Conservation (phyloP, 2,113 vertebrate genomes). For the Channa argus region DNA sequence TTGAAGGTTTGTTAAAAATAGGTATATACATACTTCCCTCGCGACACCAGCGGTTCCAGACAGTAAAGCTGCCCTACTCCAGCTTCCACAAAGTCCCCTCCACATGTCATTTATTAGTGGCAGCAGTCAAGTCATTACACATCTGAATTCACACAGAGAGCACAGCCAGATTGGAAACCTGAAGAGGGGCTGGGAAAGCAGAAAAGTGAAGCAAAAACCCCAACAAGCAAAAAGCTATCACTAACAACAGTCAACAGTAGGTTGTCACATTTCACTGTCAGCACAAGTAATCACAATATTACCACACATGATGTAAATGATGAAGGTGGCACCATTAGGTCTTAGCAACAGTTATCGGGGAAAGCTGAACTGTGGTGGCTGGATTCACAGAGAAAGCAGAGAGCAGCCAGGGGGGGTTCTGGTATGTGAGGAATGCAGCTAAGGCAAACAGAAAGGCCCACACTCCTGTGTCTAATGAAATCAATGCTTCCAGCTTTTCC, state of each 20-base stretch:
- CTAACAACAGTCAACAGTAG: constrained; percentile 42
- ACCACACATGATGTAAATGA: neutral
- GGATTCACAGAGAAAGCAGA: constrained; percentile 45
- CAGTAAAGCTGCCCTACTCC: constrained; percentile 13
- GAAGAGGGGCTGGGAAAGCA: constrained; percentile 43
- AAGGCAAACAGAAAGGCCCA: constrained; percentile 83
- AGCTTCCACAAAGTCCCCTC: constrained; percentile 51
- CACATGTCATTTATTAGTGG: constrained; percentile 74
- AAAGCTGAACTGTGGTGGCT: constrained; percentile 27
- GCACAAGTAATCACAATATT: neutral
- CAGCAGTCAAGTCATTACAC: constrained; percentile 79
- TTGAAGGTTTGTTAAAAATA: constrained; percentile 13
- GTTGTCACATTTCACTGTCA: constrained; percentile 16
- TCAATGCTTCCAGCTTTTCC: constrained; percentile 76
- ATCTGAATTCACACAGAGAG: constrained; percentile 67
- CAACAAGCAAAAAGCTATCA: constrained; percentile 28
- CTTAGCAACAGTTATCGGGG: constrained; percentile 40
- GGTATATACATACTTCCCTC: neutral
- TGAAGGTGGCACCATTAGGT: neutral
- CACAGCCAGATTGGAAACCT: constrained; percentile 24
- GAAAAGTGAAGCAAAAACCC: constrained; percentile 32
- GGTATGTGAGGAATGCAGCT: constrained; percentile 83
- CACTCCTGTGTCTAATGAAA: constrained; percentile 83
- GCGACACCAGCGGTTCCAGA: constrained; percentile 20
- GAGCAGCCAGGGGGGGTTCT: constrained; percentile 41